Evolutionary conservation across 2,888 invertebrate species (phyloP).

Genomic region (Drosophila melanosoma): DNA sequence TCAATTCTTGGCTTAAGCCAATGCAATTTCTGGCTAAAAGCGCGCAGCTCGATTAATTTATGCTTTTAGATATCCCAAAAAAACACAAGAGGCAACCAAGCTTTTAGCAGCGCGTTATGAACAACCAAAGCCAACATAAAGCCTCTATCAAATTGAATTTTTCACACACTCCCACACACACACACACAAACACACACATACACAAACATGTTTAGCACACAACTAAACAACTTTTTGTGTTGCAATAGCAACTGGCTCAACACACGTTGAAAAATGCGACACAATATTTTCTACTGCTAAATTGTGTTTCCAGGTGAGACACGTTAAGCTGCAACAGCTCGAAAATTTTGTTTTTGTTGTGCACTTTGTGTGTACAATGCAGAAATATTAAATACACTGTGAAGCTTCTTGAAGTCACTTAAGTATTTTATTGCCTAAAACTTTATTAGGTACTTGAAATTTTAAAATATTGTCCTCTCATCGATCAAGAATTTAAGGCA

Average conservation of each 20-base stretch:
- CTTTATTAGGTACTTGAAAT: neutral
- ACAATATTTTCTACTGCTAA: constrained; percentile 63
- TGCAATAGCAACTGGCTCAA: constrained; percentile 22
- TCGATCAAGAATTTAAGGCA: neutral
- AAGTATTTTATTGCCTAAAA: neutral
- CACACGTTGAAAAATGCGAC: constrained; percentile 75
- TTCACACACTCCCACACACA: constrained; percentile 30
- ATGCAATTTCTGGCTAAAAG: constrained; percentile 3
- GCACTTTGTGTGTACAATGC: constrained; percentile 32
- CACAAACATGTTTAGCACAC: constrained; percentile 60
- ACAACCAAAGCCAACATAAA: constrained; percentile 67
- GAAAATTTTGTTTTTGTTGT: constrained; percentile 48
- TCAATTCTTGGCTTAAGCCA: constrained; percentile 46
- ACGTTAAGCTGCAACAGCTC: constrained; percentile 40
- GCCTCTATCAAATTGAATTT: constrained; percentile 76
- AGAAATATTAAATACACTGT: constrained; percentile 27
- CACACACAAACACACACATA: constrained; percentile 11
- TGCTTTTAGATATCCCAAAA: constrained; percentile 40
- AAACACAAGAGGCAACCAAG: constrained; percentile 30
- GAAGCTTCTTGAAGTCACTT: constrained; percentile 4
- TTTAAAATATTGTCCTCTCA: too few relatives aligned
- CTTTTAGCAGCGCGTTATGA: constrained; percentile 63
- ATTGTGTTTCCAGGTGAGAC: constrained; percentile 43
- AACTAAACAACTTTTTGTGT: constrained; percentile 75
- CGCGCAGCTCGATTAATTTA: constrained; percentile 62